Percentiles rank a stretch among this genome's conserved stretches.
phyloP scores from a whole-genome alignment of 2,113 vertebrate species.

The Egretta garzetta region DNA sequence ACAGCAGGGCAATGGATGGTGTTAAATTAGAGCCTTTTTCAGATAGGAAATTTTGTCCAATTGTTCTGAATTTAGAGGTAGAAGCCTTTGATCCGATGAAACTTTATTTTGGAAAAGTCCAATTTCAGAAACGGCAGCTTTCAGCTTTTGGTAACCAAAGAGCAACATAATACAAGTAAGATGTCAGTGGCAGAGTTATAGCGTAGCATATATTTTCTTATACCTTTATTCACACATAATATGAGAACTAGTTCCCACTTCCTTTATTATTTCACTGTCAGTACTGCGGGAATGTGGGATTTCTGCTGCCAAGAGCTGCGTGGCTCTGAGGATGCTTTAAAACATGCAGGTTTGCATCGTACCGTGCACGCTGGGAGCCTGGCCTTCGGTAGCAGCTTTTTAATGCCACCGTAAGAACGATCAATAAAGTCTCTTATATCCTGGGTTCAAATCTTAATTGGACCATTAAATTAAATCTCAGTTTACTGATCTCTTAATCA shows the following conservation, averaged over 20 bases:
- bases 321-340: neutral
- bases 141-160: neutral
- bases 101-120: neutral
- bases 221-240: neutral
- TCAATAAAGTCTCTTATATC: neutral
- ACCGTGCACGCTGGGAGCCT: fast-evolving
- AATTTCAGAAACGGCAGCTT: neutral
- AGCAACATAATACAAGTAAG: neutral
- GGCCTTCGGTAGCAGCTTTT: neutral
- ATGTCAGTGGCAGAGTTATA: neutral
- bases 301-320: neutral
- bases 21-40: neutral
- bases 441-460: neutral
- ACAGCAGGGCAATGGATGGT: neutral
- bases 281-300: neutral
- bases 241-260: neutral
- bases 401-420: fast-evolving
- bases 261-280: neutral
- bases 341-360: neutral
- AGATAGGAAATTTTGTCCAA: neutral
- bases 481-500: neutral
- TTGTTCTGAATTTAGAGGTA: neutral
- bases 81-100: neutral
- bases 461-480: neutral
- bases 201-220: no score